Evolutionary conservation across 1,140 invertebrate species (phyloP).

Genomic region (Temnothorax curvispinosus): DNA sequence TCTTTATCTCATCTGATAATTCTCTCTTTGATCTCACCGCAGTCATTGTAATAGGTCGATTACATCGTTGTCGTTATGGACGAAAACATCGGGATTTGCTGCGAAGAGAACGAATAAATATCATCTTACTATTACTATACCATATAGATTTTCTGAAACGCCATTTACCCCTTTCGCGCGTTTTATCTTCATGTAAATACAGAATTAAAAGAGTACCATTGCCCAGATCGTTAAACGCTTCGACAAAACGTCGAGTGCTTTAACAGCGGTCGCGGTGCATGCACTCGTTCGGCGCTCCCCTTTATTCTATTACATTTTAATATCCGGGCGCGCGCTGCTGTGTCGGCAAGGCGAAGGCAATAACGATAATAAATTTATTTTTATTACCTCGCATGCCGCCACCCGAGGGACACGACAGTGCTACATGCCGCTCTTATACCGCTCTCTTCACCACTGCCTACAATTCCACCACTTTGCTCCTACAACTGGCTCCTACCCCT

Average conservation of each 20-base stretch:
- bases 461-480: constrained; percentile 23
- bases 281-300: constrained; percentile 45
- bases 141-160: not conserved
- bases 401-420: constrained; percentile 46
- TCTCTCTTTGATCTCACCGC: not conserved
- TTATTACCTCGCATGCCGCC: constrained; percentile 72
- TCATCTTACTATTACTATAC: not conserved
- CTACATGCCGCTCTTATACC: constrained; percentile 38
- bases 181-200: constrained; percentile 1
- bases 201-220: constrained; percentile 18
- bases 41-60: not conserved
- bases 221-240: constrained; percentile 39
- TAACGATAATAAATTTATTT: constrained; percentile 79
- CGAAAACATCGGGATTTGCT: not conserved
- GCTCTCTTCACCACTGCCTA: constrained; percentile 32
- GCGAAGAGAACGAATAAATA: not conserved
- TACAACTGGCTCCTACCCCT: not conserved
- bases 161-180: not conserved
- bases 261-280: not conserved
- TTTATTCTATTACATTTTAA: constrained; percentile 74
- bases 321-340: constrained; percentile 55
- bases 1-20: not conserved
- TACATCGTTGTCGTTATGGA: not conserved
- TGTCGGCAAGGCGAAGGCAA: constrained; percentile 57
- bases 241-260: constrained; percentile 35